These are phyloP conservation scores for Zaprionus ghesquierei DNA, from an alignment of 1,140 invertebrate genomes.

Conservation along the genomic window DNA sequence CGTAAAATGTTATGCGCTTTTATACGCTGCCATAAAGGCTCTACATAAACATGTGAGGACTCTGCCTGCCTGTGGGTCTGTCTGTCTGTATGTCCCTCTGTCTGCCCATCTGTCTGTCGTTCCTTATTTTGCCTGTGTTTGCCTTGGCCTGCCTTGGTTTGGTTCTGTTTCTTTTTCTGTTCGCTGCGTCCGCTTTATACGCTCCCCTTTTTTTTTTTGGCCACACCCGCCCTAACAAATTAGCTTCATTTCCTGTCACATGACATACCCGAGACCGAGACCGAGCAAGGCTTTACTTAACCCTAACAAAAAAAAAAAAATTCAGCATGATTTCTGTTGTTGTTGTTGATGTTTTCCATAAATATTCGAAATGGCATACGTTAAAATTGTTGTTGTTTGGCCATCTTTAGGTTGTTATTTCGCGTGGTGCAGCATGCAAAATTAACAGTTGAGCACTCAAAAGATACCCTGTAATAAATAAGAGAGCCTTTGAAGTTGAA, in stretches of 20 bases:
- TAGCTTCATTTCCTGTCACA: slow-evolving; percentile 77
- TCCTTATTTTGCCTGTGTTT: slow-evolving; percentile 5
- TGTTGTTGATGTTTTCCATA: slow-evolving; percentile 35
- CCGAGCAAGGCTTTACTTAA: slow-evolving; percentile 42
- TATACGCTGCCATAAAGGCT: slow-evolving; percentile 46
- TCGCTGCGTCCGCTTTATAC: background rate
- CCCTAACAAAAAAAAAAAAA: slow-evolving; percentile 54
- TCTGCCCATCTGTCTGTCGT: background rate
- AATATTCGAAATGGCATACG: slow-evolving; percentile 34
- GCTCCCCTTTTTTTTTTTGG: slow-evolving; percentile 32
- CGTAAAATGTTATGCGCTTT: slow-evolving; percentile 70
- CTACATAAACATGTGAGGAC: slow-evolving; percentile 26
- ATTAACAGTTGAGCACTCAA: background rate
- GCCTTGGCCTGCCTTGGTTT: slow-evolving; percentile 9
- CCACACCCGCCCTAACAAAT: slow-evolving; percentile 65
- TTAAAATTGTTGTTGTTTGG: slow-evolving; percentile 17
- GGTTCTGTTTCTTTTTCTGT: background rate
- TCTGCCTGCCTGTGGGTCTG: background rate
- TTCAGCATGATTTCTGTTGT: slow-evolving; percentile 9
- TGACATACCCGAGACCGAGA: slow-evolving; percentile 57
- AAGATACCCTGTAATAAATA: background rate
- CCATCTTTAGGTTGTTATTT: slow-evolving; percentile 33
- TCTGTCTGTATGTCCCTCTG: background rate
- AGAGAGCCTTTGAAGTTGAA: background rate
- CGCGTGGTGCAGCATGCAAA: slow-evolving; percentile 16